Percentiles rank a stretch among this genome's conserved stretches.
Evolutionary conservation across 2,888 invertebrate species (phyloP).

Genomic region (Nemoura dubitans): DNA sequence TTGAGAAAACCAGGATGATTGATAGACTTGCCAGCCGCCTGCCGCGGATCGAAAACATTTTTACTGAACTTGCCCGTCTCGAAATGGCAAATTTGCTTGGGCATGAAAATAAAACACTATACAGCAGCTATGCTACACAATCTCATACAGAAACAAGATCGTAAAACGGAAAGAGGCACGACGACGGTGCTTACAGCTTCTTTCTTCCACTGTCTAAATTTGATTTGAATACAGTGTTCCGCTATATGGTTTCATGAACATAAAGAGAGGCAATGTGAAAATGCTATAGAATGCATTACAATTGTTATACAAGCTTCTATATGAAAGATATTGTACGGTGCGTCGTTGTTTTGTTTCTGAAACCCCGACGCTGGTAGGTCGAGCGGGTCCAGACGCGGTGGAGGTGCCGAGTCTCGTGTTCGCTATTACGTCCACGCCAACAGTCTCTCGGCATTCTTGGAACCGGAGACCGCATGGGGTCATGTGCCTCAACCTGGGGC

Average conservation of each 20-base stretch:
- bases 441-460: neutral
- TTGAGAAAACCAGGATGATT: neutral
- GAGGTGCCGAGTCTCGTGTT: neutral
- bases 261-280: constrained; percentile 12
- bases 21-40: neutral
- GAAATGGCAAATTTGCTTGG: constrained; percentile 12
- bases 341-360: neutral
- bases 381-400: neutral
- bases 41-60: neutral
- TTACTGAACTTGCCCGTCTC: neutral
- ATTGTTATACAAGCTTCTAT: constrained; percentile 1
- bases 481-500: neutral
- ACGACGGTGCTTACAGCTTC: neutral
- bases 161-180: neutral
- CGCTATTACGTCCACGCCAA: neutral
- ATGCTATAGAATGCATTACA: neutral
- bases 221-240: constrained; percentile 12
- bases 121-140: too few species aligned
- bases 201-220: constrained; percentile 12
- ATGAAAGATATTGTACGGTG: neutral
- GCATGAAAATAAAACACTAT: neutral
- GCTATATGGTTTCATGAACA: constrained; percentile 12
- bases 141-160: neutral
- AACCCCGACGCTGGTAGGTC: neutral
- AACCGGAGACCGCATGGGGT: neutral